These are phyloP conservation scores for Umimayanthus chanpuru DNA, from an alignment of 92 coral and sea anemone genomes.

Conservation along the genomic window DNA sequence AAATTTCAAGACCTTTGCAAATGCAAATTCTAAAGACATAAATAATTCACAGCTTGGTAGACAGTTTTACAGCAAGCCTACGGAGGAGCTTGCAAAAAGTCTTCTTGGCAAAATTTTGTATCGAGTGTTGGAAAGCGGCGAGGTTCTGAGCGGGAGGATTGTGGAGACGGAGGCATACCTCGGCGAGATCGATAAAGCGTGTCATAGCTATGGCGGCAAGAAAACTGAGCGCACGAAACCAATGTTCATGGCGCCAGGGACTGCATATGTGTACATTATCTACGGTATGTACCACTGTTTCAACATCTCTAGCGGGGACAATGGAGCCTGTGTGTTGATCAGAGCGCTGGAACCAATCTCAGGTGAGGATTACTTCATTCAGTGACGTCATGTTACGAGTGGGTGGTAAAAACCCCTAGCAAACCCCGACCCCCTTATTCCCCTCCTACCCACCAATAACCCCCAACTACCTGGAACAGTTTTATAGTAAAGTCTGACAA, in stretches of 20 bases:
- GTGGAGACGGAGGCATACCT: conserved; percentile 96
- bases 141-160: conserved; percentile 78
- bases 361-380: conserved; percentile 59
- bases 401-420: too few relatives aligned
- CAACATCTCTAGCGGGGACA: conserved; percentile 83
- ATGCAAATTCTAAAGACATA: background rate
- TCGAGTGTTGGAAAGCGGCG: conserved; percentile 76
- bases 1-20: background rate
- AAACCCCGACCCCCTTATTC: too few relatives aligned
- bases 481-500: too few relatives aligned
- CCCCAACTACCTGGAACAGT: too few relatives aligned
- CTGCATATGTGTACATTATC: conserved; percentile 89
- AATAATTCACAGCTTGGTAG: conserved; percentile 50
- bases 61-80: conserved; percentile 71
- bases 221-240: conserved; percentile 76
- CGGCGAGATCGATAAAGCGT: conserved; percentile 88
- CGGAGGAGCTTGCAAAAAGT: conserved; percentile 72
- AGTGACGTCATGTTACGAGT: background rate
- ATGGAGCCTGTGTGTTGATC: conserved; percentile 91
- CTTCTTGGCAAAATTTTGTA: conserved; percentile 83
- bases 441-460: too few relatives aligned
- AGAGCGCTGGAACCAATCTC: conserved; percentile 88
- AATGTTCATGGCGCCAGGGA: conserved; percentile 86
- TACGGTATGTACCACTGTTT: conserved; percentile 97
- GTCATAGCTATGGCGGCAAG: conserved; percentile 92